These are phyloP conservation scores for Crenuchus spilurus DNA, from an alignment of 2,797 vertebrate species.

Conservation along the genomic window DNA sequence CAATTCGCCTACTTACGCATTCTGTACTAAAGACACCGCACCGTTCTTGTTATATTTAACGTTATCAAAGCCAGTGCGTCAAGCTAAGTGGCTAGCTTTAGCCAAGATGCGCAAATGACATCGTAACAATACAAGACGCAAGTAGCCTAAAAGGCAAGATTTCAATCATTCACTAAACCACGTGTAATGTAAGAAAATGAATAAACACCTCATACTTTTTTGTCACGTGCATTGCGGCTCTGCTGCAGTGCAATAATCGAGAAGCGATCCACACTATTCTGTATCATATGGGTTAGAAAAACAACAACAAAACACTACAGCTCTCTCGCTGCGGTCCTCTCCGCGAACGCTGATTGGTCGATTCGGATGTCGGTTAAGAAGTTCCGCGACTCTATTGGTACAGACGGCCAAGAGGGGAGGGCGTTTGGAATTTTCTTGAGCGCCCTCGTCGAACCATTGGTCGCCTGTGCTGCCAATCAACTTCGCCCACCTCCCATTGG, in stretches of 20 bases:
- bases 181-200: neutral
- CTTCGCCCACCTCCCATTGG: slow-evolving; percentile 58
- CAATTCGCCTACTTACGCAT: neutral
- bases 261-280: slow-evolving; percentile 53
- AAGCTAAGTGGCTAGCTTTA: slow-evolving; percentile 17
- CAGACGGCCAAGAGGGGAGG: neutral
- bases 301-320: slow-evolving; percentile 72
- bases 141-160: neutral
- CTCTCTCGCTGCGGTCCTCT: slow-evolving; percentile 8
- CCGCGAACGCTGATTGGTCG: slow-evolving; percentile 18
- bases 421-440: neutral
- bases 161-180: neutral
- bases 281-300: slow-evolving; percentile 61
- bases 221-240: slow-evolving; percentile 68
- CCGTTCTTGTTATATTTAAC: neutral
- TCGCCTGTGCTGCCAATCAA: slow-evolving; percentile 36
- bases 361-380: neutral
- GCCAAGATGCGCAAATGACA: slow-evolving; percentile 21
- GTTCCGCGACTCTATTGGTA: slow-evolving; percentile 12
- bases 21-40: neutral
- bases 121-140: slow-evolving; percentile 20
- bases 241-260: slow-evolving; percentile 41
- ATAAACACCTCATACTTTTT: slow-evolving; percentile 59
- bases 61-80: neutral
- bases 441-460: slow-evolving; percentile 29